Conservation (phyloP, 2,888 invertebrate species). For the Drosophila anomalata region DNA sequence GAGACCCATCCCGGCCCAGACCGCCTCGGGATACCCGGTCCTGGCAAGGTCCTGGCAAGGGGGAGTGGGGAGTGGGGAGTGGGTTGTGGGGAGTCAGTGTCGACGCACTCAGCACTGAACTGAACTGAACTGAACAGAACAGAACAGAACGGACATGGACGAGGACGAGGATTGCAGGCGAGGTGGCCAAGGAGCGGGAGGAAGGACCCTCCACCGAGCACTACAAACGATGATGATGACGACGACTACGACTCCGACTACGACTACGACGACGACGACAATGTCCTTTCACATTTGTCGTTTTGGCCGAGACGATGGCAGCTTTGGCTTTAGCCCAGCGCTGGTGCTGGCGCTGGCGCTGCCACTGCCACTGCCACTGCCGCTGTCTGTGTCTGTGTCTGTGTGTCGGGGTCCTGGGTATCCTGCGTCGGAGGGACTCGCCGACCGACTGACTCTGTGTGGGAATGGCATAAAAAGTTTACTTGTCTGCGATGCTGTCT, state of each 20-base stretch:
- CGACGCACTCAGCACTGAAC: constrained; percentile 70
- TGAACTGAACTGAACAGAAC: constrained; percentile 47
- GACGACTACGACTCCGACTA: constrained; percentile 37
- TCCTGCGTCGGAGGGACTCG: constrained; percentile 2
- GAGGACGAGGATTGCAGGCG: constrained; percentile 45
- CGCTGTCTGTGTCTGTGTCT: constrained; percentile 26
- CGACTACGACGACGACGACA: constrained; percentile 63
- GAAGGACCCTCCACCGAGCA: constrained; percentile 31
- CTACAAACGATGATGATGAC: constrained; percentile 41
- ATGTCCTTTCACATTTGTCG: constrained; percentile 80
- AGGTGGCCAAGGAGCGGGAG: background rate
- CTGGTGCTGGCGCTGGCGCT: background rate
- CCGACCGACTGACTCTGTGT: background rate
- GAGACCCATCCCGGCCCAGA: constrained; percentile 13
- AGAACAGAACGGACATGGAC: constrained; percentile 39
- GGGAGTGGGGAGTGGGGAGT: constrained; percentile 2
- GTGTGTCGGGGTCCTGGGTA: background rate
- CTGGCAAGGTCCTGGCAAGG: constrained; percentile 19
- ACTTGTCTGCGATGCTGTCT: constrained; percentile 77
- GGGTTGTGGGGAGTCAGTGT: constrained; percentile 57
- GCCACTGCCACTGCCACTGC: background rate
- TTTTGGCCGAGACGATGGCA: constrained; percentile 71
- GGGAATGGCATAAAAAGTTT: constrained; percentile 42
- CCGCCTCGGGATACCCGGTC: constrained; percentile 22
- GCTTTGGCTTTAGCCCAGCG: constrained; percentile 38